Evolutionary conservation across 2,797 vertebrate species (phyloP).

Genomic region (Triplophysa bombifrons): DNA sequence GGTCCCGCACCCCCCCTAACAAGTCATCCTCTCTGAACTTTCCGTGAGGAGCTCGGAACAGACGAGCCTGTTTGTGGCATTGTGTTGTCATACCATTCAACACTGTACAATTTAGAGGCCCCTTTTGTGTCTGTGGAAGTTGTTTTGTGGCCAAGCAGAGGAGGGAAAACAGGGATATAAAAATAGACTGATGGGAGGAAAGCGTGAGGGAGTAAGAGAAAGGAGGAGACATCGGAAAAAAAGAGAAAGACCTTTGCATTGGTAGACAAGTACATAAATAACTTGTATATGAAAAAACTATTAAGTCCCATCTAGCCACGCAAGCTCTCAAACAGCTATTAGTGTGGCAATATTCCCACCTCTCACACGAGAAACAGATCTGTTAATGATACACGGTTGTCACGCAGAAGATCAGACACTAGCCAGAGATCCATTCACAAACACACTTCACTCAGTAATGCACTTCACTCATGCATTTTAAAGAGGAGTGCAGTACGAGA

Average conservation of each 20-base stretch:
- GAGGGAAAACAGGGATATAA: conserved; percentile 15
- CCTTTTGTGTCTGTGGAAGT: conserved; percentile 13
- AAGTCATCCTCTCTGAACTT: conserved; percentile 25
- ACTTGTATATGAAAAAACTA: neutral
- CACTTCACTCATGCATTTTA: conserved; percentile 30
- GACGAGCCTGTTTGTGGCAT: conserved; percentile 29
- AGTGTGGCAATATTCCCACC: conserved; percentile 13
- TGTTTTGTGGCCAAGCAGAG: conserved; percentile 1
- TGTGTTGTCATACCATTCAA: conserved; percentile 43
- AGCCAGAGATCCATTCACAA: conserved; percentile 48
- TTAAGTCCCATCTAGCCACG: conserved; percentile 8
- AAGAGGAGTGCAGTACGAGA: conserved; percentile 33
- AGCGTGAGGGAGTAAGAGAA: conserved; percentile 16
- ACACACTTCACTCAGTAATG: conserved; percentile 42
- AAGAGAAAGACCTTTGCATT: conserved; percentile 12
- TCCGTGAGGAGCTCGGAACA: neutral
- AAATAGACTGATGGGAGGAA: conserved; percentile 30
- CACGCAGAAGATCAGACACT: conserved; percentile 43
- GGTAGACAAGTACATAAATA: conserved; percentile 31
- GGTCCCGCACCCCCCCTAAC: neutral
- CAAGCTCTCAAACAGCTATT: conserved; percentile 19
- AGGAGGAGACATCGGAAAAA: neutral
- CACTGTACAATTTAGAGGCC: conserved; percentile 36
- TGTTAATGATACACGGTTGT: conserved; percentile 21
- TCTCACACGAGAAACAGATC: conserved; percentile 28